These are phyloP conservation scores for Lutjanus argentimaculatus DNA, from an alignment of 2,797 vertebrate genomes.

Conservation along the genomic window DNA sequence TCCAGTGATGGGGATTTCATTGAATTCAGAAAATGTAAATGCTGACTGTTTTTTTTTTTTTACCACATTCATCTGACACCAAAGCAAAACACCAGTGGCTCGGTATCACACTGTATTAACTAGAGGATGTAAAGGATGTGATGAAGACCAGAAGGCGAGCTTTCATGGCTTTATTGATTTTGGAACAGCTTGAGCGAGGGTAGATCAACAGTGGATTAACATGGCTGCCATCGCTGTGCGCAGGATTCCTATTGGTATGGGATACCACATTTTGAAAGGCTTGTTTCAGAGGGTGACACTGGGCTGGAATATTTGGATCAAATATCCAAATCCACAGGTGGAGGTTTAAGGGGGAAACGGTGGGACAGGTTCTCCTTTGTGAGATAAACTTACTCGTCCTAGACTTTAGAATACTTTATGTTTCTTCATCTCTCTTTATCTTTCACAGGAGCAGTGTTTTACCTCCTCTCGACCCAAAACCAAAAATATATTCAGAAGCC, in stretches of 20 bases:
- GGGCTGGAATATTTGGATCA: constrained; percentile 23
- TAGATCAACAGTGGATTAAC: constrained; percentile 84
- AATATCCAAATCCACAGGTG: constrained; percentile 30
- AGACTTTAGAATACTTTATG: no score
- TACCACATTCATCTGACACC: constrained; percentile 11
- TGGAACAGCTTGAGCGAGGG: constrained; percentile 69
- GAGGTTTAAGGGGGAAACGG: neutral
- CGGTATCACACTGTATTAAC: constrained; percentile 54
- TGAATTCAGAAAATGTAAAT: constrained; percentile 38
- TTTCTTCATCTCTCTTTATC: no score
- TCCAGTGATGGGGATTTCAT: constrained; percentile 7
- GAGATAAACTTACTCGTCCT: neutral
- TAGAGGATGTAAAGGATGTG: constrained; percentile 58
- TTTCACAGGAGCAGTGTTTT: neutral
- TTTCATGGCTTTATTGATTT: constrained; percentile 80
- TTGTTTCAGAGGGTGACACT: constrained; percentile 38
- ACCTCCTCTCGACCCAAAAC: neutral
- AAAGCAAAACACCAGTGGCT: constrained; percentile 31
- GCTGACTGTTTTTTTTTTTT: neutral
- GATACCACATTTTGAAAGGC: constrained; percentile 45
- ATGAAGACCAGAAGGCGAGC: constrained; percentile 65
- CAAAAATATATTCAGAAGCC: neutral
- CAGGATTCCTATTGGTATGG: constrained; percentile 55
- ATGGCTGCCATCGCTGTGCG: constrained; percentile 57
- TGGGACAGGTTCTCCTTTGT: neutral